Base-by-base conservation (phyloP, 2,797 vertebrate species). In the Myotis daubentonii region DNA sequence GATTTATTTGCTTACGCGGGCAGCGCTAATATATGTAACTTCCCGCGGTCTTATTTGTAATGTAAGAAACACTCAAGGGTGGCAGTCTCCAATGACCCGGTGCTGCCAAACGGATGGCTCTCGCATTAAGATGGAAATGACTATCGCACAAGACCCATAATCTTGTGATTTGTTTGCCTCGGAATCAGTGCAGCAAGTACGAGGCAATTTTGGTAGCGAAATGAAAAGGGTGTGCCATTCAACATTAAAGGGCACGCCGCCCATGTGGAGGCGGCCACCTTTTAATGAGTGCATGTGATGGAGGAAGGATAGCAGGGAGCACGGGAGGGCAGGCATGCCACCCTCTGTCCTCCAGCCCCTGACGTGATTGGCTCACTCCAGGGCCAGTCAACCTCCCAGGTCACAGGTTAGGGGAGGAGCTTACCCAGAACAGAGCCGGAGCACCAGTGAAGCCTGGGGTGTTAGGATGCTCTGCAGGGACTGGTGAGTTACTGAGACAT, bases 1-100 rank as follows among this genome's bases (percentile, higher is more conserved):
- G 96, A 96, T 83, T 78, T 90, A 92, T 86, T 91, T 90, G 93
- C 94, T 94, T 87, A 92, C 25, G 83, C 57, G 65, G 60, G 89
- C 72, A 65, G 71, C 71, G 89, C 33, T 72, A 68, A 81, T 81
- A 33, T 3, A 30, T 23, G 38, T 22, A 41, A 80, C 94, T 90
- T 87, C 51, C 55, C 1, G 1, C 74, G 57, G 86, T 86, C 85
- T 88, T 78, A 76, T 41, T 88, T 94, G 75, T 90, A 87, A 89
- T 10, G 87, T 70, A 33, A 9, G 80, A 78, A 71, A 55, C 47
- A 8, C 28, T 71, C 57, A 4, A 8, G 5, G 2, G 3, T 0
- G 0, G 80, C 8, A 2, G 84, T n/a, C 66, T 83, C 70, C 33
- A 22, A 51, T 49, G 93, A 94, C 89, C 93, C 1, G 1, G 16